Percentiles rank a stretch among this genome's conserved stretches.
These are phyloP conservation scores for Pollicipes pollicipes DNA, from an alignment of 1,140 invertebrate species.

Conservation along the genomic window DNA sequence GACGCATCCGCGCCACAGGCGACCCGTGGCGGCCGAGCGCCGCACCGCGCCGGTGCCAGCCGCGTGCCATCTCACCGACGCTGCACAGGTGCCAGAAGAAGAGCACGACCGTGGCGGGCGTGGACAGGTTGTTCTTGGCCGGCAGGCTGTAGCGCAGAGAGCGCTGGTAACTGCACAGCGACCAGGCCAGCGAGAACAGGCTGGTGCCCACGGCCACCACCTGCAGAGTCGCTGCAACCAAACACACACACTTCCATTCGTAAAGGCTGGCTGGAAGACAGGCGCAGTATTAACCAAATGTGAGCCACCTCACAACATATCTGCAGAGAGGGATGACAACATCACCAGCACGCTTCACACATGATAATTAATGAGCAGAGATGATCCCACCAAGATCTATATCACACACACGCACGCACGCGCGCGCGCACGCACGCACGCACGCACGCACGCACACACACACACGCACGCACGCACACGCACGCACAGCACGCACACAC, in stretches of 20 bases:
- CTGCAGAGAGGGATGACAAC: not conserved
- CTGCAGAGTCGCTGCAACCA: constrained; percentile 41
- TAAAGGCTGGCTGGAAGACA: constrained; percentile 7
- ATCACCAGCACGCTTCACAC: too few species aligned
- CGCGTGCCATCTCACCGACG: constrained; percentile 43
- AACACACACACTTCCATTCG: constrained; percentile 6
- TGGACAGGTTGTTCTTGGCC: constrained; percentile 49
- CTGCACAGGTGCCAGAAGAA: constrained; percentile 62
- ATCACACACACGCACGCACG: too few species aligned
- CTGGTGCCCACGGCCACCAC: constrained; percentile 50
- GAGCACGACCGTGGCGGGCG: constrained; percentile 43
- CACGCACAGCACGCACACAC: too few species aligned
- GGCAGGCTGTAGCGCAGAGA: constrained; percentile 51
- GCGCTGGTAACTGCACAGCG: constrained; percentile 64
- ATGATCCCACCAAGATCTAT: too few species aligned
- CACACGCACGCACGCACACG: too few species aligned
- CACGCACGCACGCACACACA: too few species aligned
- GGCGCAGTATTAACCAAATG: constrained; percentile 7
- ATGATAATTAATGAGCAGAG: too few species aligned
- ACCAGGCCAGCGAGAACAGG: constrained; percentile 62
- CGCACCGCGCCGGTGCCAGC: too few species aligned
- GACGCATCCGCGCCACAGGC: too few species aligned
- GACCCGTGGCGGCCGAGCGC: too few species aligned
- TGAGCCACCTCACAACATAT: not conserved
- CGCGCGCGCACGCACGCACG: too few species aligned